phyloP scores from a whole-genome alignment of 2,888 invertebrate species.

The Mesorhabditis belari region DNA sequence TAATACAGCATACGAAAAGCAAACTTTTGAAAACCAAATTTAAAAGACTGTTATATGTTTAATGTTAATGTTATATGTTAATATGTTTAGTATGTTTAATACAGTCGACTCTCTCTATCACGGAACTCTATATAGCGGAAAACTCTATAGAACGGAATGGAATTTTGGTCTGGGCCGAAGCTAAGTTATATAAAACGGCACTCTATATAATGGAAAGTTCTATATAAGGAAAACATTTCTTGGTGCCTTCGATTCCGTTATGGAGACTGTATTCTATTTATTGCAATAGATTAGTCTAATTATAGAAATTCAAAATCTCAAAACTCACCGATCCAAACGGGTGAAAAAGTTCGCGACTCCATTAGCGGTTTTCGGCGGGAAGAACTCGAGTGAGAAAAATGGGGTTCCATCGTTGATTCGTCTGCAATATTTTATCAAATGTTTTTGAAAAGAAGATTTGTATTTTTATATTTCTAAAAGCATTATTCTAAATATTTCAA shows the following conservation, averaged over 20 bases:
- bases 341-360: slow-evolving; percentile 60
- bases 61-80: slow-evolving; percentile 3
- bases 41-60: neutral
- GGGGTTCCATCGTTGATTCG: slow-evolving; percentile 55
- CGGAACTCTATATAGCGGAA: too few species aligned
- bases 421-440: neutral
- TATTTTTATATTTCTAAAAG: neutral
- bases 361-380: slow-evolving; percentile 58
- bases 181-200: too few species aligned
- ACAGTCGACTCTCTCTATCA: too few species aligned
- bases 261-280: neutral
- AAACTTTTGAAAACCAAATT: neutral
- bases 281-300: neutral
- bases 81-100: neutral
- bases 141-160: too few species aligned
- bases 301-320: neutral
- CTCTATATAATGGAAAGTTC: too few species aligned
- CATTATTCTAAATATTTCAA: neutral
- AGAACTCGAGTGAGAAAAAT: slow-evolving; percentile 63
- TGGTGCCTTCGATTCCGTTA: too few species aligned
- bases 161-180: too few species aligned
- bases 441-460: neutral
- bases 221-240: too few species aligned
- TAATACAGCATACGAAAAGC: neutral
- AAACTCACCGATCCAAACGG: slow-evolving; percentile 48